These are phyloP conservation scores for Otus scops DNA, from an alignment of 2,797 vertebrate species.

Conservation along the genomic window DNA sequence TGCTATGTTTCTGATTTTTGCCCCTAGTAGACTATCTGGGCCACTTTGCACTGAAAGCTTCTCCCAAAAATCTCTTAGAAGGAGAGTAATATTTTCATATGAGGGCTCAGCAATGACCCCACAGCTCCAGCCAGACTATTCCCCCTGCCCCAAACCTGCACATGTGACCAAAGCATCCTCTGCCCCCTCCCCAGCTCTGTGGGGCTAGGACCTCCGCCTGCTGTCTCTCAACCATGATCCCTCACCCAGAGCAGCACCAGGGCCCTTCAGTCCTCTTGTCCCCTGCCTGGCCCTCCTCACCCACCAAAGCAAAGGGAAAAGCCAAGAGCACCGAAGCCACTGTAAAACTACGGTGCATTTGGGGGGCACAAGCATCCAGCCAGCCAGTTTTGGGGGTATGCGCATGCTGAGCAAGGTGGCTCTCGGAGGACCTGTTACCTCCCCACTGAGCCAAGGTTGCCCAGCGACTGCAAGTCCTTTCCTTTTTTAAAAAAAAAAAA, in stretches of 20 bases:
- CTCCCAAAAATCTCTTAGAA: neutral
- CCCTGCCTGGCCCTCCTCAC: neutral
- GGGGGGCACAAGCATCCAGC: neutral
- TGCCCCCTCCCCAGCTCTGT: neutral
- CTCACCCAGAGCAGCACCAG: accelerated
- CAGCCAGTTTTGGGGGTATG: neutral
- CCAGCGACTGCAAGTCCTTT: neutral
- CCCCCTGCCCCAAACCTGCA: neutral
- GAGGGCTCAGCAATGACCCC: neutral
- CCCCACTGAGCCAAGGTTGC: neutral
- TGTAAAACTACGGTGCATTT: neutral
- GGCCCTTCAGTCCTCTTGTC: neutral
- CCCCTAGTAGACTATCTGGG: neutral
- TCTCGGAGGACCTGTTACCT: constrained; percentile 17
- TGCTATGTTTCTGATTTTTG: constrained; percentile 2
- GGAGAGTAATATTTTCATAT: neutral
- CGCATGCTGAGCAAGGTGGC: neutral
- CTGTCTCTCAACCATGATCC: neutral
- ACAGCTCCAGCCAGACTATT: neutral
- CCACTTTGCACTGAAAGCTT: constrained; percentile 16
- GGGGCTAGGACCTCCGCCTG: neutral
- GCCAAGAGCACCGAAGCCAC: neutral
- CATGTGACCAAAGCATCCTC: neutral
- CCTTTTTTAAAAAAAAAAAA: neutral
- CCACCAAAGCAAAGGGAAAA: neutral